Evolutionary conservation across 2,888 invertebrate genomes (phyloP).

Genomic region (Athetis lepigone): DNA sequence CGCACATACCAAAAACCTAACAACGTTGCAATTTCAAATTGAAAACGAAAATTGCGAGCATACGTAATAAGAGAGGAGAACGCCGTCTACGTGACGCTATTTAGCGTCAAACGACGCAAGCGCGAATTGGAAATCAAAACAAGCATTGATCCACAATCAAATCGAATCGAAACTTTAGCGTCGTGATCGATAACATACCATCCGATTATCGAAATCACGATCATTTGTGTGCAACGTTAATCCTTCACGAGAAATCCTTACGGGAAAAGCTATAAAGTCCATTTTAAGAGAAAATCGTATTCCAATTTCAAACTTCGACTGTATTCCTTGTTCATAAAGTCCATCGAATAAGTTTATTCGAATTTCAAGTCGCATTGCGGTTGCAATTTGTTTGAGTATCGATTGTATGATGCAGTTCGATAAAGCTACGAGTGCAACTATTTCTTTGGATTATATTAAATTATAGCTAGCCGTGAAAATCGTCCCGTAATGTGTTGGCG

Average conservation of each 20-base stretch:
- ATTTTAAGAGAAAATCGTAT: conserved; percentile 49
- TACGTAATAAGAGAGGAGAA: conserved; percentile 77
- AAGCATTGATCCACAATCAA: conserved; percentile 88
- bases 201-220: conserved; percentile 89
- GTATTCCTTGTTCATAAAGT: conserved; percentile 66
- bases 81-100: conserved; percentile 88
- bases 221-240: conserved; percentile 77
- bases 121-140: conserved; percentile 91
- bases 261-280: conserved; percentile 59
- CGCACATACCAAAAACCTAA: conserved; percentile 64
- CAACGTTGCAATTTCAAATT: conserved; percentile 76
- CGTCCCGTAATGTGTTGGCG: conserved; percentile 88
- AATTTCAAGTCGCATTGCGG: conserved; percentile 53
- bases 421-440: conserved; percentile 82
- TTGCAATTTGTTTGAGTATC: conserved; percentile 64
- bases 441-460: conserved; percentile 91
- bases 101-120: conserved; percentile 88
- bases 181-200: conserved; percentile 89
- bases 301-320: conserved; percentile 70
- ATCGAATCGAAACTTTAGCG: conserved; percentile 87
- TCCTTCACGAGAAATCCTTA: conserved; percentile 57
- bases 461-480: conserved; percentile 90
- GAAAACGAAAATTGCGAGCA: conserved; percentile 84
- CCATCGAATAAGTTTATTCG: conserved; percentile 37
- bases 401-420: conserved; percentile 62